Evolutionary conservation across 2,888 invertebrate species (phyloP).

Genomic region (Elmis aenea): DNA sequence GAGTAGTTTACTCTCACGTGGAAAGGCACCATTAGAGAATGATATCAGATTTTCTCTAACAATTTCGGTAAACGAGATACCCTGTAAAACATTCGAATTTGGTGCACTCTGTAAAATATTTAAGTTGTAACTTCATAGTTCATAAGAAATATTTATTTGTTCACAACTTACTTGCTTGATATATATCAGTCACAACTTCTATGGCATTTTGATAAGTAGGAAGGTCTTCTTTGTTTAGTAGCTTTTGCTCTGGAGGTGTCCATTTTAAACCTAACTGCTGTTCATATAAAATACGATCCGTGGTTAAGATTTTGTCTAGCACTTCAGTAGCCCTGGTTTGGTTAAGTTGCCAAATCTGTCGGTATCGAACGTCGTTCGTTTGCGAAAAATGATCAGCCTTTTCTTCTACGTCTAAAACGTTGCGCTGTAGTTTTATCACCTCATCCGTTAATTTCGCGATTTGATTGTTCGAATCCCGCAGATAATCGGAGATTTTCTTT

Average conservation of each 20-base stretch:
- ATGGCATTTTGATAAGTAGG: slow-evolving; percentile 41
- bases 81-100: too few species aligned
- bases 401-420: slow-evolving; percentile 63
- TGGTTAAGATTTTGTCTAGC: slow-evolving; percentile 51
- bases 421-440: slow-evolving; percentile 59
- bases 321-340: slow-evolving; percentile 49
- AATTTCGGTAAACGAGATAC: too few species aligned
- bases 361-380: slow-evolving; percentile 60
- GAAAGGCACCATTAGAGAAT: too few species aligned
- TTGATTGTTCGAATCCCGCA: slow-evolving; percentile 59
- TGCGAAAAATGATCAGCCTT: slow-evolving; percentile 63
- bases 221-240: slow-evolving; percentile 46
- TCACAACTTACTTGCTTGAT: too few species aligned
- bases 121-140: too few species aligned
- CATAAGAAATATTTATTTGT: too few species aligned
- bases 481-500: slow-evolving; percentile 60
- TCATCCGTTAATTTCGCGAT: slow-evolving; percentile 65
- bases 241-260: slow-evolving; percentile 44
- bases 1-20: too few species aligned
- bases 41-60: too few species aligned
- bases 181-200: slow-evolving; percentile 3
- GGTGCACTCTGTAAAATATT: too few species aligned
- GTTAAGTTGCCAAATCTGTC: slow-evolving; percentile 59
- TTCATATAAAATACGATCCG: slow-evolving; percentile 59
- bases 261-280: slow-evolving; percentile 58